These are phyloP conservation scores for Psammodynastes pulverulentus DNA, from an alignment of 2,113 vertebrate species.

Conservation along the genomic window DNA sequence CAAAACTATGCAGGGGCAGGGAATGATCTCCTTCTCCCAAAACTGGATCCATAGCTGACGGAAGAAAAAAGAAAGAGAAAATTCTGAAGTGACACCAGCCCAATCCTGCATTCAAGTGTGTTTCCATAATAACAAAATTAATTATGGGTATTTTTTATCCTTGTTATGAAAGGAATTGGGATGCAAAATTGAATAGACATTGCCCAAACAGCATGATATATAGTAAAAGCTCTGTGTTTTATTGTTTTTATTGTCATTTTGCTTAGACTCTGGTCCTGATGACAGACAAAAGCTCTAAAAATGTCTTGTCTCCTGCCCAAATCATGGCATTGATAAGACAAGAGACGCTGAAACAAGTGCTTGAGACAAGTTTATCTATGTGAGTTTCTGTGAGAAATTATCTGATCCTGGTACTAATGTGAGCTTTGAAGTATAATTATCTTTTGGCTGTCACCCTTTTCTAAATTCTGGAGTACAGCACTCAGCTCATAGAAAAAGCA, in stretches of 20 bases:
- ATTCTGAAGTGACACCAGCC: not conserved
- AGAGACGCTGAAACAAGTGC: not conserved
- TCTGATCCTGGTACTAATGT: not conserved
- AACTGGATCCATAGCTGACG: not conserved
- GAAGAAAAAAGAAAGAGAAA: conserved; percentile 12
- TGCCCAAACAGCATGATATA: not conserved
- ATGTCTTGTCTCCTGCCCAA: not conserved
- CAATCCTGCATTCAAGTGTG: not conserved
- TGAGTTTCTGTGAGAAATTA: not conserved
- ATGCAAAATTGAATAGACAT: not conserved
- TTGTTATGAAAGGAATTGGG: conserved; percentile 12
- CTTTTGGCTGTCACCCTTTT: not conserved
- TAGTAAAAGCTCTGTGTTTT: conserved; percentile 5
- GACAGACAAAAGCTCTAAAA: conserved; percentile 29
- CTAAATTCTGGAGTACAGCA: not conserved
- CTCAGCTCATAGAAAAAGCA: not conserved
- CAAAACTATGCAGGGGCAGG: conserved; percentile 20
- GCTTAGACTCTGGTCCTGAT: conserved; percentile 18
- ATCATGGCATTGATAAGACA: conserved; percentile 16
- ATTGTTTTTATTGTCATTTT: conserved; percentile 4
- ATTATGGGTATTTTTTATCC: not conserved
- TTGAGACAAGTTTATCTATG: not conserved
- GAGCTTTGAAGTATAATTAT: not conserved
- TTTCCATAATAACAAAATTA: not conserved
- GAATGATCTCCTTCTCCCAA: not conserved